phyloP scores from a whole-genome alignment of 2,888 invertebrate genomes.

The Pseudococcus longispinus region DNA sequence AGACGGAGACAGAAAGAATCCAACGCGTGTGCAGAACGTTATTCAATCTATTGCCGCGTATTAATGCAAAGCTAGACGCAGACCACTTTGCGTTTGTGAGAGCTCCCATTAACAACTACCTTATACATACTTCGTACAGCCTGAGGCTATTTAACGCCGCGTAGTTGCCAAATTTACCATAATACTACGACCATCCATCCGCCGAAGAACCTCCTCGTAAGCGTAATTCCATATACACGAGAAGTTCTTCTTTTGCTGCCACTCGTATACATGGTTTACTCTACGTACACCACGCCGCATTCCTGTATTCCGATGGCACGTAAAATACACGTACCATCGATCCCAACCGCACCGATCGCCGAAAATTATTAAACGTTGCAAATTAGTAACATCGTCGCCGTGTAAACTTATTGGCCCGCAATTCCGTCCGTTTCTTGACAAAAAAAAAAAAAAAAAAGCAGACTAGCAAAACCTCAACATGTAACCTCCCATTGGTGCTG shows the following conservation, averaged over 20 bases:
- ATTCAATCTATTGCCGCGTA: conserved; percentile 53
- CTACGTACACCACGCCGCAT: not conserved
- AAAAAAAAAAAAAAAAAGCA: too few relatives aligned
- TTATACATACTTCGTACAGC: conserved; percentile 50
- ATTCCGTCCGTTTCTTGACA: too few relatives aligned
- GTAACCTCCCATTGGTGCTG: not conserved
- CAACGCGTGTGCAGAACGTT: conserved; percentile 54
- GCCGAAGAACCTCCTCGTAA: not conserved
- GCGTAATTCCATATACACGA: conserved; percentile 19
- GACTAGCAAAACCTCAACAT: too few relatives aligned
- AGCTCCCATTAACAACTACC: conserved; percentile 56
- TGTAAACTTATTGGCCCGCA: not conserved
- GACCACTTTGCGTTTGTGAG: conserved; percentile 47
- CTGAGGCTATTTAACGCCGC: conserved; percentile 43
- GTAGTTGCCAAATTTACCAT: conserved; percentile 53
- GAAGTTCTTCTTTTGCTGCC: not conserved
- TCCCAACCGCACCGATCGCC: not conserved
- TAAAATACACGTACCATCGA: not conserved
- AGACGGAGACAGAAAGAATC: not conserved
- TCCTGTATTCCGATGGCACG: conserved; percentile 33
- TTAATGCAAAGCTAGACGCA: conserved; percentile 42
- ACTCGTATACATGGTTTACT: too few relatives aligned
- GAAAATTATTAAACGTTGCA: not conserved
- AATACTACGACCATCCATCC: not conserved
- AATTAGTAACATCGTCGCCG: not conserved